phyloP scores from a whole-genome alignment of 2,888 invertebrate genomes.

The Rhingia campestris region DNA sequence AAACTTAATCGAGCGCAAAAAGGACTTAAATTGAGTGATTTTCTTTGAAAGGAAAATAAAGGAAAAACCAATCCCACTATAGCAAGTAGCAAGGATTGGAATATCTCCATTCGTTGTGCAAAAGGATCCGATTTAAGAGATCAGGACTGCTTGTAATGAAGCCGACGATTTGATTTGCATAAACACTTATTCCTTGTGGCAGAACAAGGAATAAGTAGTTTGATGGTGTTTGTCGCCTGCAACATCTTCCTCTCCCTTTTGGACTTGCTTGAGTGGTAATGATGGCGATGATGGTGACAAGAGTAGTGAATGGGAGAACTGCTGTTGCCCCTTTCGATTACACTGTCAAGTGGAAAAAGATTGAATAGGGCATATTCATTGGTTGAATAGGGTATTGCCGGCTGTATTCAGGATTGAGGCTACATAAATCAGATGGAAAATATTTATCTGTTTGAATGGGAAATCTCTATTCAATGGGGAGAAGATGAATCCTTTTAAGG shows the following conservation, averaged over 20 bases:
- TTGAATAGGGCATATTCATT: conserved; percentile 44
- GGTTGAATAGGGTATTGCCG: conserved; percentile 33
- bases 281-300: conserved; percentile 44
- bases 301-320: background rate
- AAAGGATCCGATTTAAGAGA: conserved; percentile 52
- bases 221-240: conserved; percentile 47
- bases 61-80: background rate
- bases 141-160: conserved; percentile 70
- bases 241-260: conserved; percentile 17
- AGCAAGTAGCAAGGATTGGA: conserved; percentile 42
- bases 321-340: conserved; percentile 28
- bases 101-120: conserved; percentile 29
- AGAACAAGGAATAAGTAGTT: conserved; percentile 58
- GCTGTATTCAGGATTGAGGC: conserved; percentile 24
- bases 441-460: conserved; percentile 54
- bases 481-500: conserved; percentile 23
- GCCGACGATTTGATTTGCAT: conserved; percentile 68
- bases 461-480: conserved; percentile 31
- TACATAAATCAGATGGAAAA: conserved; percentile 53
- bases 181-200: conserved; percentile 64
- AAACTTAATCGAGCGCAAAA: conserved; percentile 68
- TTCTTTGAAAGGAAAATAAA: conserved; percentile 22
- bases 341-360: conserved; percentile 64
- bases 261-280: conserved; percentile 50
- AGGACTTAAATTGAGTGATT: conserved; percentile 63